These are phyloP conservation scores for Ptilonorhynchus violaceus DNA, from an alignment of 2,113 vertebrate species.

Conservation along the genomic window DNA sequence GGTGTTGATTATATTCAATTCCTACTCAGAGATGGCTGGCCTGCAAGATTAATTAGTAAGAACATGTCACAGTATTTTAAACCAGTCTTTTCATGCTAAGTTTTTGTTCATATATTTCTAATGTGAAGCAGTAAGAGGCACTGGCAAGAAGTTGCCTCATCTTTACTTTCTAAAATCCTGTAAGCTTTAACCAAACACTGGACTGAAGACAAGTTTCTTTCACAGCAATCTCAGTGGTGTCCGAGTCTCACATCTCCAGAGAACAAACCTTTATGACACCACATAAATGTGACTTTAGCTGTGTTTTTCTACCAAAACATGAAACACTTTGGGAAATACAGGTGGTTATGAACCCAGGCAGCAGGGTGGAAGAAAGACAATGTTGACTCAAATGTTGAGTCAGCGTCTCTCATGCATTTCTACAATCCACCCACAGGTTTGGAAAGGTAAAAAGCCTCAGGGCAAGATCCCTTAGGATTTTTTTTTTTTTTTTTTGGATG, in stretches of 20 bases:
- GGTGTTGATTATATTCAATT: background rate
- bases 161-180: background rate
- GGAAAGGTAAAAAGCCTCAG: background rate
- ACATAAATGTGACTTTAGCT: background rate
- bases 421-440: background rate
- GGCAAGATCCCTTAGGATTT: background rate
- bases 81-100: background rate
- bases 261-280: background rate
- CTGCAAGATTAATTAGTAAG: background rate
- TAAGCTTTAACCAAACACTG: background rate
- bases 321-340: background rate
- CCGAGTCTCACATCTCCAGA: background rate
- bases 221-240: background rate
- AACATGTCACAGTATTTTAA: background rate
- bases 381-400: background rate
- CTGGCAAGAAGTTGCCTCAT: background rate
- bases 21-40: background rate
- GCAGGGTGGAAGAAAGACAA: background rate
- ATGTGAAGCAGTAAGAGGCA: background rate
- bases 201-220: background rate
- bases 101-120: background rate
- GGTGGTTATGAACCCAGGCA: background rate
- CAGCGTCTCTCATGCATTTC: background rate
- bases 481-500: background rate
- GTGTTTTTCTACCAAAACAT: background rate